Evolutionary conservation across 2,888 invertebrate genomes (phyloP).

Genomic region (Lacanobia oleracea): DNA sequence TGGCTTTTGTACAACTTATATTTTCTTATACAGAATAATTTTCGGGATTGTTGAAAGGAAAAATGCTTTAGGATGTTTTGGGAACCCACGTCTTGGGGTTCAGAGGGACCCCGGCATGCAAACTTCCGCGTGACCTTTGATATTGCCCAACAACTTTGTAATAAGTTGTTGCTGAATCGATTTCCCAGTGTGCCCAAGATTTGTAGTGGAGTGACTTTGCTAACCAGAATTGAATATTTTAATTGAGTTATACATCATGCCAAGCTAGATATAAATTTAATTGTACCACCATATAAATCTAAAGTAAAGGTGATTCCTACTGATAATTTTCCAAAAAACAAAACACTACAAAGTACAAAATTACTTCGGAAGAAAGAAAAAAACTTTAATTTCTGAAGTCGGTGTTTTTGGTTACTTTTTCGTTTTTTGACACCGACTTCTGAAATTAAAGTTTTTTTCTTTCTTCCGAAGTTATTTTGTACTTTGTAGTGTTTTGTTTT

Average conservation of each 20-base stretch:
- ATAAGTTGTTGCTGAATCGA: slow-evolving; percentile 58
- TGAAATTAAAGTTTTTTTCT: too few relatives aligned
- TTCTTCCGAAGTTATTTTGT: too few relatives aligned
- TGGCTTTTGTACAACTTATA: slow-evolving; percentile 53
- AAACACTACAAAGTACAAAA: too few relatives aligned
- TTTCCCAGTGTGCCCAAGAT: slow-evolving; percentile 45
- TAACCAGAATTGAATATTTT: slow-evolving; percentile 40
- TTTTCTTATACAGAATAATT: slow-evolving; percentile 56
- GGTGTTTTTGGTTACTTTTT: too few relatives aligned
- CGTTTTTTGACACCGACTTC: too few relatives aligned
- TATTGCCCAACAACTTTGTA: slow-evolving; percentile 59
- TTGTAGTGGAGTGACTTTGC: slow-evolving; percentile 30
- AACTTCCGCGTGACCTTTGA: slow-evolving; percentile 61
- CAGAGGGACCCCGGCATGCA: slow-evolving; percentile 34
- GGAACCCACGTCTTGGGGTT: slow-evolving; percentile 30
- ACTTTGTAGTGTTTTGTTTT: too few relatives aligned
- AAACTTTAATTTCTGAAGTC: too few relatives aligned
- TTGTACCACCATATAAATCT: too few relatives aligned
- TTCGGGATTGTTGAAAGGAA: slow-evolving; percentile 56
- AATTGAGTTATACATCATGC: slow-evolving; percentile 19
- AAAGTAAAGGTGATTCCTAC: too few relatives aligned
- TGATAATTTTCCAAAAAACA: too few relatives aligned
- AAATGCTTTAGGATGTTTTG: slow-evolving; percentile 57
- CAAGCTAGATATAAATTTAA: not conserved
- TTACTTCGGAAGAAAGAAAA: too few relatives aligned